Percentiles rank a stretch among this genome's conserved stretches.
phyloP scores from a whole-genome alignment of 1,140 invertebrate species.

The Potamilus streckersoni region DNA sequence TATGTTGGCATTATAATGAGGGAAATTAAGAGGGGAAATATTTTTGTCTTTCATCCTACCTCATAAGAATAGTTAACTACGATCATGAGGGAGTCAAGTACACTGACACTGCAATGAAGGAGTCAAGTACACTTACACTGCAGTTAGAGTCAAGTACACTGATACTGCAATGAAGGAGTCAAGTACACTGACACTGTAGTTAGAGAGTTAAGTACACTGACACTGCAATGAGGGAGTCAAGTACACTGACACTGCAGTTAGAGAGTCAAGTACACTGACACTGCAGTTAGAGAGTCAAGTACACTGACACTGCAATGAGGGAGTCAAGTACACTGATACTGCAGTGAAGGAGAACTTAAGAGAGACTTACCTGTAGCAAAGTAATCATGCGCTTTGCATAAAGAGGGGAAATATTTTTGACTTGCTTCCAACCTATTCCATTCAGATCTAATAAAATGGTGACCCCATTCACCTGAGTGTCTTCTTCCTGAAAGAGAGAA shows the following conservation, averaged over 20 bases:
- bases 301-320: not conserved
- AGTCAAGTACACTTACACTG: not conserved
- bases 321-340: not conserved
- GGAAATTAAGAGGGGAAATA: too few relatives aligned
- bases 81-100: too few relatives aligned
- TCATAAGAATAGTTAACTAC: too few relatives aligned
- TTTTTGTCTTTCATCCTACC: too few relatives aligned
- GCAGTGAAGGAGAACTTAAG: not conserved
- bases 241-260: not conserved
- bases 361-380: slow-evolving; percentile 28
- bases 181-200: not conserved
- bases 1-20: too few relatives aligned
- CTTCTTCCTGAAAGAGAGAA: slow-evolving; percentile 76
- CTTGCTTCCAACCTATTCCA: slow-evolving; percentile 66
- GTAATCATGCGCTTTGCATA: slow-evolving; percentile 37
- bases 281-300: not conserved
- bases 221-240: not conserved
- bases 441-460: slow-evolving; percentile 88
- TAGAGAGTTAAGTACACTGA: not conserved
- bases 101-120: not conserved
- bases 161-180: not conserved
- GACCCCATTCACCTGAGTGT: slow-evolving; percentile 86
- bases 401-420: slow-evolving; percentile 44
- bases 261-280: not conserved
- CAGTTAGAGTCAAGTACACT: not conserved